These are phyloP conservation scores for Trachymyrmex cornetzi DNA, from an alignment of 1,140 invertebrate species.

Conservation along the genomic window DNA sequence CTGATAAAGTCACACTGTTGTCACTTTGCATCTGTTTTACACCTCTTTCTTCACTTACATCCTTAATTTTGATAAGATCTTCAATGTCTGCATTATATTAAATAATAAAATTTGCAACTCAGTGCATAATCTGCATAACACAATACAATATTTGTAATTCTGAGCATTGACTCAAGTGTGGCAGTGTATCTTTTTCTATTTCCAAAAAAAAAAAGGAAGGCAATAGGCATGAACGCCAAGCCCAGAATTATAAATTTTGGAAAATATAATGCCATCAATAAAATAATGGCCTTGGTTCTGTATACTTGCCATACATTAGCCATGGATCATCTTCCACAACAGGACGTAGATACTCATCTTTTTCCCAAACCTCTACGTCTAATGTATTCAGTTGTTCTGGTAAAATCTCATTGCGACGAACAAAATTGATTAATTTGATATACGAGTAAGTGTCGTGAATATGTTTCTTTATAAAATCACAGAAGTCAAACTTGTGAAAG, in stretches of 20 bases:
- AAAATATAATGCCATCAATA: not conserved
- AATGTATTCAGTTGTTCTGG: conserved; percentile 87
- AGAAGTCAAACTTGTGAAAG: conserved; percentile 91
- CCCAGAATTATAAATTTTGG: no score
- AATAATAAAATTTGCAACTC: conserved; percentile 40
- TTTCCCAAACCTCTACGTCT: conserved; percentile 89
- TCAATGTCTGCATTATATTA: conserved; percentile 78
- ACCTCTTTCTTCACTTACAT: conserved; percentile 80
- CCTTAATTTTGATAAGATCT: conserved; percentile 78
- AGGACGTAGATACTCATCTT: conserved; percentile 94
- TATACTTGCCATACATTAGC: conserved; percentile 92
- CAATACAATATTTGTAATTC: no score
- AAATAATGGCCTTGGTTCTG: not conserved
- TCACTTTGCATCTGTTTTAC: conserved; percentile 84
- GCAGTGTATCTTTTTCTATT: no score
- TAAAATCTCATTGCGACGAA: conserved; percentile 89
- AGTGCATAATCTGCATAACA: not conserved
- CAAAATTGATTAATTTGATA: conserved; percentile 96
- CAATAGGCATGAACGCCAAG: no score
- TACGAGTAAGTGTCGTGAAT: conserved; percentile 94
- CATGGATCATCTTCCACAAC: conserved; percentile 92
- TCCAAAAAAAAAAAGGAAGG: no score
- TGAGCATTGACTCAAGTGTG: no score
- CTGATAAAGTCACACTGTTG: conserved; percentile 88
- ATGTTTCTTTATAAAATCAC: conserved; percentile 89